Evolutionary conservation across 2,888 invertebrate genomes (phyloP), one percentile per base, ranked within the genome.

Genomic region (Dryobotodes eremita): DNA sequence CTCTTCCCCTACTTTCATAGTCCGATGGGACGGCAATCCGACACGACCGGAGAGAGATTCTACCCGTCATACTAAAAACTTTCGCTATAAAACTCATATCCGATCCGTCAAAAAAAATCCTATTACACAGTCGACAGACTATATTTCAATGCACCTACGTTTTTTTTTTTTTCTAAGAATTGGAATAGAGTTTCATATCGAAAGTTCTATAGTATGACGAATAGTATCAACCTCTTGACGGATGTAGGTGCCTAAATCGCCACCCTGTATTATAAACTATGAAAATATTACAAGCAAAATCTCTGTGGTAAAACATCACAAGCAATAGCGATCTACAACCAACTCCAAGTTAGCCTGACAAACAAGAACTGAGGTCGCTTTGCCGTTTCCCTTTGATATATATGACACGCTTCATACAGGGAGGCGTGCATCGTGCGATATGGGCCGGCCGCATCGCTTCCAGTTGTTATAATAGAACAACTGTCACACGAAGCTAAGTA

Each of bases 331-430:
- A 31, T 68, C 26, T 55, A 42, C 17, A 55, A 15, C n/a, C 6
- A 8, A 23, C 64, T 70, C 61, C 15, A 66, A 75, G 75, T 75
- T 65, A 55, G 53, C 53, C 36, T 59, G 57, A 48, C 82, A 77
- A 70, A 65, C 82, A 48, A 26, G 53, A 53, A 26, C 26, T 48
- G 46, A 36, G 26, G 42, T 48, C 61, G 61, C 62, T 75, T 77
- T 13, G 46, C 77, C 61, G 26, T 62, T 71, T 62, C 71, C 71
- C 78, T 83, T 81, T 83, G 66, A 71, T 20, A 62, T 42, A 8
- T 57, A 57, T 48, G 57, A 68, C 62, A 64, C 50, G 26, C 36
- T 68, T 46, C 62, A 64, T 59, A 71, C 1, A 59, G 13, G 46
- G 23, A 53, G 59, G 23, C 59, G 26, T 59, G 57, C 20, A 36